Base-by-base conservation (phyloP, 2,888 invertebrate genomes). In the Nymphalis polychloros region DNA sequence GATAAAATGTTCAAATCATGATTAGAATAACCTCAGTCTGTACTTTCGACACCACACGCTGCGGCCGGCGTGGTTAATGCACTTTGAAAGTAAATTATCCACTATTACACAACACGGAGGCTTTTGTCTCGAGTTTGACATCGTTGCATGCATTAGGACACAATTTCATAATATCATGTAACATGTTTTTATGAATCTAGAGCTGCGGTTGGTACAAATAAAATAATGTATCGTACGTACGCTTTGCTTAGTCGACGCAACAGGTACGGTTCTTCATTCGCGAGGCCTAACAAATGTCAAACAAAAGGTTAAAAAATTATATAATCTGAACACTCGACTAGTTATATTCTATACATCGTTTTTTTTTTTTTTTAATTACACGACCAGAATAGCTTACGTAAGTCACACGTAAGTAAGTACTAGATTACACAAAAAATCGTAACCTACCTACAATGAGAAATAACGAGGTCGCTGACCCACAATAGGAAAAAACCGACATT, bases 291-390 rank as follows among this genome's bases (percentile, higher is more conserved):
- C 83, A 87, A 89, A 88, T 88, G 86, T 84, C 85, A 85, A 80
- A 86, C 83, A 83, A 89, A 88, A 89, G 86, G 87, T 87, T 88
- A 77, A 63, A 78, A 80, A 80, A 86, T 89, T 89, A 89, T 83
- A 80, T 88, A 89, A 89, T 81, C 75, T 75, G 76, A 76, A 55
- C 53, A 73, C 75, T 70, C 67, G 59, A 73, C 74, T 79, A 81
- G 79, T 79, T 75, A 80, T 74, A 80, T 75, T 77, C 75, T 57
- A 20, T 41, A 35, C 41, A 78, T 78, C 87, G 84, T 84, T 81
- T 31, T 65, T 50, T 84, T 81, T 31, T 65, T 50, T 65, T 62
- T 70, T 84, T 88, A 89, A 89, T 89, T 86, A 85, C 82, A 82
- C 80, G 57, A 57, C 41, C 57, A 5, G n/a, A 41, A 79, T 80